Evolutionary conservation across 1,140 invertebrate species (phyloP).

Genomic region (Antheraea pernyi): DNA sequence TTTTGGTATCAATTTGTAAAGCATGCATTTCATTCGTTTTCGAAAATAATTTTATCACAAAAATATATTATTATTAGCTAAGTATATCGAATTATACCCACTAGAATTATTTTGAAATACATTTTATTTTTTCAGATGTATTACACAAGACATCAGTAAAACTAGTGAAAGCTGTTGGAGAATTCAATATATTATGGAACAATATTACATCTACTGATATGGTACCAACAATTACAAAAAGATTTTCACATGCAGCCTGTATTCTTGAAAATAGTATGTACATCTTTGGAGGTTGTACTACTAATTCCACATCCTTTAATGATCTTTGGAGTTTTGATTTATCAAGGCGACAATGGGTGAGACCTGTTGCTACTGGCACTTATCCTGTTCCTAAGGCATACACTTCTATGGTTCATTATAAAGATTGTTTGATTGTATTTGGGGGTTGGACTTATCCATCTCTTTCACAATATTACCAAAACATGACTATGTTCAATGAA

Average conservation of each 20-base stretch:
- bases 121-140: slow-evolving; percentile 82
- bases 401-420: slow-evolving; percentile 93
- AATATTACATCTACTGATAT: slow-evolving; percentile 78
- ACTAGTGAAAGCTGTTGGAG: slow-evolving; percentile 84
- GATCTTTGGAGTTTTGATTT: slow-evolving; percentile 97
- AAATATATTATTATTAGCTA: not conserved
- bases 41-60: not conserved
- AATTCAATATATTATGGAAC: slow-evolving; percentile 86
- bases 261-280: slow-evolving; percentile 93
- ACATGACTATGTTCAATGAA: slow-evolving; percentile 94
- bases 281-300: slow-evolving; percentile 97
- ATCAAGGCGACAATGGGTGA: slow-evolving; percentile 89
- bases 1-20: not conserved
- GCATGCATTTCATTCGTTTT: not conserved
- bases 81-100: not conserved
- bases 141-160: slow-evolving; percentile 83
- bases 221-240: slow-evolving; percentile 88
- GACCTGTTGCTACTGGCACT: slow-evolving; percentile 89
- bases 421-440: slow-evolving; percentile 92
- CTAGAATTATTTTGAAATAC: not conserved
- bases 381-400: slow-evolving; percentile 98
- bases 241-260: slow-evolving; percentile 95
- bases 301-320: slow-evolving; percentile 96
- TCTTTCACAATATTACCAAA: slow-evolving; percentile 93
- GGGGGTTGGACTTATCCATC: slow-evolving; percentile 98